Evolutionary conservation across 2,113 vertebrate species (phyloP).

Genomic region (Eudorcas thomsonii): DNA sequence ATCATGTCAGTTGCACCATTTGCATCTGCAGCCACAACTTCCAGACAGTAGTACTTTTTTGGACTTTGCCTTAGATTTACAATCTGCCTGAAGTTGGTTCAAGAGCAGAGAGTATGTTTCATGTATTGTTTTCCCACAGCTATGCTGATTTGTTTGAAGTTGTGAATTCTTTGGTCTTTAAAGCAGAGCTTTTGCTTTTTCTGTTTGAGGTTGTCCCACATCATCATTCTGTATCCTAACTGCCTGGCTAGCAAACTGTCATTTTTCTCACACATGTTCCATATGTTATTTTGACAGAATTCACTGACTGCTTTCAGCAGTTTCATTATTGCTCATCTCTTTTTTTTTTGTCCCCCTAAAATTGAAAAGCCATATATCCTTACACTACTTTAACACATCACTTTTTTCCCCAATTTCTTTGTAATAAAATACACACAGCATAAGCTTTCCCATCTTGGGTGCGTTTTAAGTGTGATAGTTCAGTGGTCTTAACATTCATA

Average conservation of each 20-base stretch:
- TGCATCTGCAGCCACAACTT: constrained; percentile 33
- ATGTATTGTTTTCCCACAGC: constrained; percentile 46
- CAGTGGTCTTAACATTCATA: background rate
- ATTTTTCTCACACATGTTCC: constrained; percentile 43
- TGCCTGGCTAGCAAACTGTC: background rate
- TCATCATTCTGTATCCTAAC: constrained; percentile 35
- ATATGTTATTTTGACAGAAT: constrained; percentile 30
- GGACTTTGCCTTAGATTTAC: constrained; percentile 15
- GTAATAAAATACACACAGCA: background rate
- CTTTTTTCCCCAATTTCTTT: background rate
- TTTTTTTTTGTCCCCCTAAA: background rate
- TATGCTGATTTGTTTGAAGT: constrained; percentile 61
- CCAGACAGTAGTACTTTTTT: constrained; percentile 16
- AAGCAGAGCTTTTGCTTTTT: constrained; percentile 47
- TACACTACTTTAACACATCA: background rate
- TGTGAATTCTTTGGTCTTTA: constrained; percentile 47
- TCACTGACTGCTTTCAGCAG: constrained; percentile 17
- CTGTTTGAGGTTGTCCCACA: constrained; percentile 37
- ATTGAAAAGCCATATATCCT: background rate
- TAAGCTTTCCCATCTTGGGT: background rate
- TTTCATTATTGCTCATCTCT: background rate
- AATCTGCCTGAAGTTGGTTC: constrained; percentile 8
- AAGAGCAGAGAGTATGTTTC: constrained; percentile 30
- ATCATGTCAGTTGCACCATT: background rate
- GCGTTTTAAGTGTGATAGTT: background rate